Base-by-base conservation (phyloP, 2,113 vertebrate species). In the Solea solea region DNA sequence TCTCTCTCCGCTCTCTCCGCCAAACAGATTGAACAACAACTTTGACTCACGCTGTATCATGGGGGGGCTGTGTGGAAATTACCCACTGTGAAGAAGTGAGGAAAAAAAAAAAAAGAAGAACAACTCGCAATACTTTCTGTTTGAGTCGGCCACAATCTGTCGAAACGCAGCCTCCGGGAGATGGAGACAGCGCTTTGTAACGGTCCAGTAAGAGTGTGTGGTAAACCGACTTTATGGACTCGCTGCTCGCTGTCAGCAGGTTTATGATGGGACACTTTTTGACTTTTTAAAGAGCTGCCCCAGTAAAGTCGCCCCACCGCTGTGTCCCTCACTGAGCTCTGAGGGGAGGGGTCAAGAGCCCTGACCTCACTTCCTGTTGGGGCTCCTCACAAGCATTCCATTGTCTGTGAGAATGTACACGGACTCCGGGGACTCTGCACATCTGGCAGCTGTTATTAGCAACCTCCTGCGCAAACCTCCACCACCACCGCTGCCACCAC, bases 351-450 rank as follows among this genome's bases (percentile, higher is more conserved):
- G 85, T 92, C 87, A 90, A 91, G 88, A 90, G 85, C 80, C 88
- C 86, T 92, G 91, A 94, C 92, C 93, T 94, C 93, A 94, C 91
- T 94, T 94, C 94, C 93, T 93, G 92, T 85, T 72, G 83, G 87
- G 87, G 88, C 72, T 91, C 87, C 92, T 93, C 88, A 93, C 90
- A 93, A 91, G 90, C 94, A 93, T 88, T 89, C 92, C 91, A 89
- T 93, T 94, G 92, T 94, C 93, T 94, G 92, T 94, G 93, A 93
- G 94, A 93, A 94, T 92, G 90, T 88, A 82, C 80, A 88, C 45
- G 64, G 83, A 66, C 92, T 87, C 87, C 3, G 55, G 92, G 92
- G 93, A 93, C 88, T 72, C 80, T 80, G 84, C 89, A 93, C 93
- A 94, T 94, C 91, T 94, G 93, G 93, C 91, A 91, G 93, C 92